phyloP scores from a whole-genome alignment of 2,113 vertebrate species.

The Eolophus roseicapilla region DNA sequence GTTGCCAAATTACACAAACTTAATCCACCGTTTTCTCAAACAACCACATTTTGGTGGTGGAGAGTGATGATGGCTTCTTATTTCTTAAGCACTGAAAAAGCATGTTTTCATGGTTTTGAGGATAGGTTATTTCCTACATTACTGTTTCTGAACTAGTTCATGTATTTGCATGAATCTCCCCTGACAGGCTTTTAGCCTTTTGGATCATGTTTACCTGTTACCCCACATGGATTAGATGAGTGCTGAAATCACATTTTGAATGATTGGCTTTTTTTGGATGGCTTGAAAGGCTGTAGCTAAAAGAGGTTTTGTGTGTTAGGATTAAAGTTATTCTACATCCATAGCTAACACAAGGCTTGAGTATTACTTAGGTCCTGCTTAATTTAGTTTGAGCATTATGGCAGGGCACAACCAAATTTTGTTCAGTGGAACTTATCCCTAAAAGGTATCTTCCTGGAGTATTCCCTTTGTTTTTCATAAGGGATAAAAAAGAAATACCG shows the following conservation, averaged over 20 bases:
- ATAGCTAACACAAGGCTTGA: neutral
- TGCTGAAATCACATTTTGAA: neutral
- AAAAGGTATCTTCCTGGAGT: neutral
- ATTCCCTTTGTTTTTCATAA: neutral
- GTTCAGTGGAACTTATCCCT: neutral
- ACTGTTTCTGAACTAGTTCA: neutral
- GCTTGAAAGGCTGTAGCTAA: neutral
- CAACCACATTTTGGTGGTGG: neutral
- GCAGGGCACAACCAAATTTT: neutral
- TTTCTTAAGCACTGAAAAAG: neutral
- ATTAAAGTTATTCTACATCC: neutral
- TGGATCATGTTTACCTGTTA: neutral
- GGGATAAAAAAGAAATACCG: neutral
- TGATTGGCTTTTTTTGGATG: neutral
- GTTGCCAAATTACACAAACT: rapidly evolving
- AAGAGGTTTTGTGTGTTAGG: neutral
- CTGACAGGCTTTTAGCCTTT: neutral
- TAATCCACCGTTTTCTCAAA: neutral
- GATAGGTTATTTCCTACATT: neutral
- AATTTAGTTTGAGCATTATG: neutral
- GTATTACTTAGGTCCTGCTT: neutral
- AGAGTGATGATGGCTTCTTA: neutral
- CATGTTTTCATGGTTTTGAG: neutral
- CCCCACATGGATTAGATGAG: neutral
- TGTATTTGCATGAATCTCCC: neutral